Conservation (phyloP, 2,113 vertebrate genomes). For the Prietella phreatophila region DNA sequence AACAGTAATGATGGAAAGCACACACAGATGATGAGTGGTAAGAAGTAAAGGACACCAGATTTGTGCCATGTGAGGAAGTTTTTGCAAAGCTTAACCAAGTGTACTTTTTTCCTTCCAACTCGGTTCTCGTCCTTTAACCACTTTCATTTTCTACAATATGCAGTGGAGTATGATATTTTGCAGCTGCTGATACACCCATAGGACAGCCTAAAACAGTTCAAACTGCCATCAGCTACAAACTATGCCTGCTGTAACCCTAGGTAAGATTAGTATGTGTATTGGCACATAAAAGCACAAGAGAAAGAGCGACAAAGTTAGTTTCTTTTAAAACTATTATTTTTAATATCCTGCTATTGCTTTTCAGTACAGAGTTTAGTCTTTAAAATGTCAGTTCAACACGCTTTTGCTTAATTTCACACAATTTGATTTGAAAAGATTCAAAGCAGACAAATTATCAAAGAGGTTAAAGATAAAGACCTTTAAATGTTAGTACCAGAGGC, state of each 20-base stretch:
- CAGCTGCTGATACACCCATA: background rate
- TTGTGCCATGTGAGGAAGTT: conserved; percentile 47
- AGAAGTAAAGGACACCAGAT: conserved; percentile 57
- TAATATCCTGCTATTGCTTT: conserved; percentile 65
- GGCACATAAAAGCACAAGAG: conserved; percentile 76
- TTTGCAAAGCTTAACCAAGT: background rate
- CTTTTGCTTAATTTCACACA: conserved; percentile 62
- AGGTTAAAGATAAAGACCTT: conserved; percentile 95
- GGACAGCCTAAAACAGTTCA: background rate
- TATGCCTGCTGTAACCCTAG: conserved; percentile 60
- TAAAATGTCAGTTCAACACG: conserved; percentile 84
- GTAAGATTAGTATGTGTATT: conserved; percentile 89
- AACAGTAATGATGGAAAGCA: conserved; percentile 33
- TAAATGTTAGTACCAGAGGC: conserved; percentile 95
- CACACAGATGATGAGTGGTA: conserved; percentile 29
- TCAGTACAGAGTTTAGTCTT: conserved; percentile 77
- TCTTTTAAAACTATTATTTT: conserved; percentile 82
- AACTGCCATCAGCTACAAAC: background rate
- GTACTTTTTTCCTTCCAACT: background rate
- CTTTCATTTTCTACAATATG: background rate
- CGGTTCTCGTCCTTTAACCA: background rate
- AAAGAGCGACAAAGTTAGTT: conserved; percentile 80
- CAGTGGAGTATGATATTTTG: conserved; percentile 6
- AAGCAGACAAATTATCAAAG: conserved; percentile 78
- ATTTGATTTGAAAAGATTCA: conserved; percentile 79